Evolutionary conservation across 1,140 invertebrate species (phyloP).

Genomic region (Trichonephila inaurata): DNA sequence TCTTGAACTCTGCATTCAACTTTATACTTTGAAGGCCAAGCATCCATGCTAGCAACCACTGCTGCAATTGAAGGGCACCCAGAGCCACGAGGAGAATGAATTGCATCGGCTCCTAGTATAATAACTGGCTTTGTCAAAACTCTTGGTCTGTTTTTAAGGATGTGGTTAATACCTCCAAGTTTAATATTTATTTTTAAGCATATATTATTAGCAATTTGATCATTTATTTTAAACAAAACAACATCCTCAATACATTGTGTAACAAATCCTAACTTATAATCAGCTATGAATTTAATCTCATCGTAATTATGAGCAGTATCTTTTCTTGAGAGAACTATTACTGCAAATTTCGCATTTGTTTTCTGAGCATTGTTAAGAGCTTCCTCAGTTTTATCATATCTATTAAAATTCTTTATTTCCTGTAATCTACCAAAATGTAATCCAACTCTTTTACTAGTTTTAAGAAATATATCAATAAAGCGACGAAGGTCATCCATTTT

Average conservation of each 20-base stretch:
- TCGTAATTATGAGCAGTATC: conserved; percentile 59
- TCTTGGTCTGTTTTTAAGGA: conserved; percentile 80
- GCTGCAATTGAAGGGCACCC: conserved; percentile 91
- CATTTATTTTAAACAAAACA: conserved; percentile 79
- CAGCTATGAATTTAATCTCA: conserved; percentile 87
- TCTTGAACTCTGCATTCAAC: conserved; percentile 71
- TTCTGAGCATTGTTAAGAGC: conserved; percentile 18
- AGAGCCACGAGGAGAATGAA: conserved; percentile 88
- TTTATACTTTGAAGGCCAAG: conserved; percentile 68
- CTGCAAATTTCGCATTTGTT: conserved; percentile 40
- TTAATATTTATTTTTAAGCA: conserved; percentile 93
- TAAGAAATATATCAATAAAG: conserved; percentile 26
- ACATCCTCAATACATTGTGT: conserved; percentile 89
- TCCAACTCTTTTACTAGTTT: conserved; percentile 19
- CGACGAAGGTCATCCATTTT: neutral
- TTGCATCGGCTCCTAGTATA: conserved; percentile 92
- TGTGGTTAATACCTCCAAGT: conserved; percentile 90
- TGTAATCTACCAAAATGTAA: conserved; percentile 3
- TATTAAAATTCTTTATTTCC: neutral
- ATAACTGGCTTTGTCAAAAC: conserved; percentile 83
- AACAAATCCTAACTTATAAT: conserved; percentile 87
- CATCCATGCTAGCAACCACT: conserved; percentile 80
- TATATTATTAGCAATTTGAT: conserved; percentile 86
- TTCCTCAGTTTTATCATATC: neutral
- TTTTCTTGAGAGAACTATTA: conserved; percentile 53